Conservation (phyloP, 2,888 invertebrate genomes). For the Busseola fusca region DNA sequence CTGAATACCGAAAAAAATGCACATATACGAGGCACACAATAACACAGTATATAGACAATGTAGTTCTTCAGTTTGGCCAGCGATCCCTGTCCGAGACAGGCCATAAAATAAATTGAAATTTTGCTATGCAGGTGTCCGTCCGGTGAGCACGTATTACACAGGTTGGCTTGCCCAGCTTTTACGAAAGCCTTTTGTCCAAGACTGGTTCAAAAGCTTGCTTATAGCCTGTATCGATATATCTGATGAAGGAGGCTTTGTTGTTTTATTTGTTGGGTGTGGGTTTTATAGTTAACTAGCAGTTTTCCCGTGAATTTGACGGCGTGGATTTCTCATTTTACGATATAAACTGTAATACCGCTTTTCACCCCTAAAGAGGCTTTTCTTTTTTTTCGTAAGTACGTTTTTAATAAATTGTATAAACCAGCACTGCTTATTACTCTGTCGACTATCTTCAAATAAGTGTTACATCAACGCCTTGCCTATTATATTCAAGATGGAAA, state of each 20-base stretch:
- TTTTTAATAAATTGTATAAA: not conserved
- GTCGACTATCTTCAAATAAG: not conserved
- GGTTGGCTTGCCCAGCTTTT: conserved; percentile 36
- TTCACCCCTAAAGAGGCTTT: not conserved
- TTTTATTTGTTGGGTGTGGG: conserved; percentile 22
- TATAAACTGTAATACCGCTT: not conserved
- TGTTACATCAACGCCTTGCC: not conserved
- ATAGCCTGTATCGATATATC: conserved; percentile 23
- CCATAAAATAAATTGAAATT: conserved; percentile 64
- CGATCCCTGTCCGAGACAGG: conserved; percentile 31
- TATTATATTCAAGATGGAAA: not conserved
- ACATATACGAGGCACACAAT: conserved; percentile 2
- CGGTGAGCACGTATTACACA: conserved; percentile 43
- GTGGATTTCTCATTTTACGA: not conserved
- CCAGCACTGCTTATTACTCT: not conserved
- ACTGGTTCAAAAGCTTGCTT: conserved; percentile 27
- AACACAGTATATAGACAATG: conserved; percentile 5
- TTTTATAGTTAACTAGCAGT: conserved; percentile 14
- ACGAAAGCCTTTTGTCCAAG: conserved; percentile 41
- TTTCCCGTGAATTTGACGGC: not conserved
- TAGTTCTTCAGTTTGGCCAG: conserved; percentile 46
- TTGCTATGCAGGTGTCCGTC: conserved; percentile 56
- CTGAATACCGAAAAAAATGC: conserved; percentile 24
- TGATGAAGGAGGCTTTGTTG: conserved; percentile 37
- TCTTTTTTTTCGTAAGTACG: not conserved